Conservation (phyloP, 2,888 invertebrate genomes). For the Tupiocoris notatus region DNA sequence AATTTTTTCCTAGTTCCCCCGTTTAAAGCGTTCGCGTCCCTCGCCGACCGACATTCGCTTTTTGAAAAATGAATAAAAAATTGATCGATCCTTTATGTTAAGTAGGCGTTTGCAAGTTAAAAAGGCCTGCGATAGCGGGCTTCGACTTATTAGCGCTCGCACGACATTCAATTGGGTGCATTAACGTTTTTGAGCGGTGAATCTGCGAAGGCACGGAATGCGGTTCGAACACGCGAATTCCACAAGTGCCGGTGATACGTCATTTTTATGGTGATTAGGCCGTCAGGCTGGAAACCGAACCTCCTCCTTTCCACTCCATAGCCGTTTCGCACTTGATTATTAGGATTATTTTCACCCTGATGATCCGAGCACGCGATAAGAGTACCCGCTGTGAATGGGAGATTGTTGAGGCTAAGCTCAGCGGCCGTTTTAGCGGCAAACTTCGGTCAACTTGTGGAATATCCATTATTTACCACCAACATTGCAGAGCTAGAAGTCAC, state of each 20-base stretch:
- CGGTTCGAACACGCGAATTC: constrained; percentile 15
- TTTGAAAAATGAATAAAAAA: background rate
- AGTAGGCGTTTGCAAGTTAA: background rate
- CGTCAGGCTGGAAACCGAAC: background rate
- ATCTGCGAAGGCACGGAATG: background rate
- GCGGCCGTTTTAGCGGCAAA: too few relatives aligned
- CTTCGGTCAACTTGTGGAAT: too few relatives aligned
- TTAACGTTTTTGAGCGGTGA: background rate
- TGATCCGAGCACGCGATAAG: background rate
- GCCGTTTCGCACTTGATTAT: background rate
- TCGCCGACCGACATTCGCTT: background rate
- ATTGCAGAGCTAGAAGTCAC: too few relatives aligned
- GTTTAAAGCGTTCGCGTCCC: background rate
- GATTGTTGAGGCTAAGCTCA: background rate
- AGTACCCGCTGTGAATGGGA: background rate
- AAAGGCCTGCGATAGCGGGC: background rate
- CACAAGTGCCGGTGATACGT: constrained; percentile 21
- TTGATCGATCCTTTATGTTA: background rate
- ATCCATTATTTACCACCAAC: too few relatives aligned
- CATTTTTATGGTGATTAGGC: background rate
- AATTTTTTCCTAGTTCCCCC: background rate
- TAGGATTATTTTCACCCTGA: background rate
- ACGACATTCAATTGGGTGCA: background rate
- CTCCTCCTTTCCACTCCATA: background rate
- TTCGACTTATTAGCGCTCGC: background rate